A percentile compares a stretch with the other conserved stretches of the same genome.
These are phyloP conservation scores for Arizona elegans DNA, from an alignment of 2,113 vertebrate genomes.

Conservation along the genomic window DNA sequence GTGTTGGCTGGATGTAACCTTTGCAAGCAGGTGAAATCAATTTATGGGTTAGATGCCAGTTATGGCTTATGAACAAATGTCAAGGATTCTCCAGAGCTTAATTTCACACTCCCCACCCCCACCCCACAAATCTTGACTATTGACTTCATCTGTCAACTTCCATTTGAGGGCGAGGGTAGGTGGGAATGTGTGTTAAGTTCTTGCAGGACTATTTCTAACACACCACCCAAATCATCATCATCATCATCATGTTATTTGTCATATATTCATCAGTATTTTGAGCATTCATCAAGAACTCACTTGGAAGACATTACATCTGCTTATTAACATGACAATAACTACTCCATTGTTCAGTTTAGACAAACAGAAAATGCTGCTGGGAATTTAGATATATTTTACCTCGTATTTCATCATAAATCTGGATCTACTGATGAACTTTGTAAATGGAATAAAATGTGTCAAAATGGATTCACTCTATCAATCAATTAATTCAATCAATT, in stretches of 20 bases:
- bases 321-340: slow-evolving; percentile 64
- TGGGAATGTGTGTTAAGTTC: slow-evolving; percentile 43
- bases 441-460: neutral
- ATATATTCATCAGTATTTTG: slow-evolving; percentile 62
- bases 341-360: slow-evolving; percentile 42
- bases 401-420: neutral
- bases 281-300: slow-evolving; percentile 63
- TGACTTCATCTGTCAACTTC: slow-evolving; percentile 48
- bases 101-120: neutral
- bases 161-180: slow-evolving; percentile 41
- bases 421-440: neutral
- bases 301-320: slow-evolving; percentile 66
- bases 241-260: neutral
- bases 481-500: too few relatives aligned
- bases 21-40: neutral
- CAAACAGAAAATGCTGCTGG: slow-evolving; percentile 1
- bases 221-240: slow-evolving; percentile 53
- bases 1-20: neutral
- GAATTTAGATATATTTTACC: neutral
- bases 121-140: neutral
- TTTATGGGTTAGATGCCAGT: neutral
- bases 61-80: slow-evolving; percentile 32
- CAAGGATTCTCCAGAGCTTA: slow-evolving; percentile 23
- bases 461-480: neutral
- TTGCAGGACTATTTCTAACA: neutral